phyloP scores from a whole-genome alignment of 2,113 vertebrate species.

The Quiscalus mexicanus region DNA sequence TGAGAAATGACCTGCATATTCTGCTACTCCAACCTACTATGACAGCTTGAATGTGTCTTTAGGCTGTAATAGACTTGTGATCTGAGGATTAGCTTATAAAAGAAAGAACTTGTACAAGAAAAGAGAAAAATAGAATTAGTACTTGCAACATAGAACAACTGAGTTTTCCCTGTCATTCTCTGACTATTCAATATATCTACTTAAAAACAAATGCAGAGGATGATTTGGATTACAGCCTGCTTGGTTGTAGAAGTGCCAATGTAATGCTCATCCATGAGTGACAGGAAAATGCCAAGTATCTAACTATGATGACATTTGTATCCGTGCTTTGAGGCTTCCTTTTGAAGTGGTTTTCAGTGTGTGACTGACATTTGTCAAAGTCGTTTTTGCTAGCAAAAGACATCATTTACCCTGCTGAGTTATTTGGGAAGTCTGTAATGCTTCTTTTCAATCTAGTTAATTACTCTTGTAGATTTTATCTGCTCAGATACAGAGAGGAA shows the following conservation, averaged over 20 bases:
- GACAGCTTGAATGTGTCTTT: background rate
- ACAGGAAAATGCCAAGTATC: background rate
- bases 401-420: background rate
- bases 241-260: background rate
- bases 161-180: background rate
- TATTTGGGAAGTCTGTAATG: background rate
- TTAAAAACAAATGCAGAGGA: background rate
- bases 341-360: background rate
- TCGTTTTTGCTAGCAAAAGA: background rate
- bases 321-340: background rate
- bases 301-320: background rate
- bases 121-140: background rate
- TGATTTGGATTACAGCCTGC: background rate
- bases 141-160: background rate
- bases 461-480: background rate
- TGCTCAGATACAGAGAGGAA: background rate
- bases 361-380: background rate
- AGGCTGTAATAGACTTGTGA: background rate
- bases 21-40: background rate
- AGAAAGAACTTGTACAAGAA: background rate
- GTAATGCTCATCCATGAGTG: background rate
- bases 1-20: background rate
- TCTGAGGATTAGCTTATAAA: background rate
- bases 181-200: background rate
- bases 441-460: background rate